These are phyloP conservation scores for Lasioglossum lativentre DNA, from an alignment of 2,888 invertebrate genomes.

Conservation along the genomic window DNA sequence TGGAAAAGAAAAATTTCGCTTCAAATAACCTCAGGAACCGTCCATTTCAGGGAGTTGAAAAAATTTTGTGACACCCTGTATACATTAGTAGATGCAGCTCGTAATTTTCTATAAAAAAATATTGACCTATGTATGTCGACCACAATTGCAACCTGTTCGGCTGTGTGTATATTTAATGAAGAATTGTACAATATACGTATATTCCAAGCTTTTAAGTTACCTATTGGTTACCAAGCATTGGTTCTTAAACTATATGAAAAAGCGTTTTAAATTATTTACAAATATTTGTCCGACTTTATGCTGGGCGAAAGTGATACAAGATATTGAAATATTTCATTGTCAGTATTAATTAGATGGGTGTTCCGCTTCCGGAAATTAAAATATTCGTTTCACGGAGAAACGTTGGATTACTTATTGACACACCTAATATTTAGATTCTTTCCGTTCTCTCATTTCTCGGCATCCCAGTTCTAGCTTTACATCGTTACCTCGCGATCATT, in stretches of 20 bases:
- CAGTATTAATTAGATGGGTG: background rate
- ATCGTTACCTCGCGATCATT: conserved; percentile 3
- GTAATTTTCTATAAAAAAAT: no score
- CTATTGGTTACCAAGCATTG: no score
- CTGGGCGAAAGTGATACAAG: background rate
- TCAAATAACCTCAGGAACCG: no score
- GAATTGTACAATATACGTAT: background rate
- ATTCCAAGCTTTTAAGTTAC: background rate
- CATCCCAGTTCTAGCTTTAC: background rate
- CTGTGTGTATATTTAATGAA: background rate
- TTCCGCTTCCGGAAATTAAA: background rate
- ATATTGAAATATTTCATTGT: background rate
- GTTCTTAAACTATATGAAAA: background rate
- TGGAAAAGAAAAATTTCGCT: no score
- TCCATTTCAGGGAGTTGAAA: no score
- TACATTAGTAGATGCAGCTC: no score
- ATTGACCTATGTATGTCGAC: no score
- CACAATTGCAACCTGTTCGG: no score
- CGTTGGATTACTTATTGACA: background rate
- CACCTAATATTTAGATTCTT: background rate
- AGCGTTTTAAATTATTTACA: background rate
- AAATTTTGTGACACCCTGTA: no score
- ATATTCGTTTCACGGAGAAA: background rate
- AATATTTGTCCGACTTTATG: background rate
- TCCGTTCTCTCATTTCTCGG: background rate